Base-by-base conservation (phyloP, 2,888 invertebrate species). In the Sinhomidia bicolor region DNA sequence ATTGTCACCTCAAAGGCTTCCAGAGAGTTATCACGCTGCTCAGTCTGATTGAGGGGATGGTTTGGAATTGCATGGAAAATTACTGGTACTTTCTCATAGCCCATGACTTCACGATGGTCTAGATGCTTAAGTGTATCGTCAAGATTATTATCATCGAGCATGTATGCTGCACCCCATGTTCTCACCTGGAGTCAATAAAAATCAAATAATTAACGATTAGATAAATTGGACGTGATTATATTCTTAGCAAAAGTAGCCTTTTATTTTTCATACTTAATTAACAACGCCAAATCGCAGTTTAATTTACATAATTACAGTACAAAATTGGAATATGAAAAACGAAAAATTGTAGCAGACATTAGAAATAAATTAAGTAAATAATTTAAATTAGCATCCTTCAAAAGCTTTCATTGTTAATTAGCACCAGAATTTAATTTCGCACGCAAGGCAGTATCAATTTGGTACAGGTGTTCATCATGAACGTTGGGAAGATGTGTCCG, bases 161-260 rank as follows among this genome's bases (percentile, higher is more conserved):
- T 96, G 93, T 98, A 99, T 0, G 98, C 98, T 14, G 98, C 95
- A 2, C 99, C 99, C 96, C 98, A 99, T 0, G 99, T 98, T 92
- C 94, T 94, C 87, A 95, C 96, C 93, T 95, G 91, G 65, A 20
- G 23, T n/a, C n/a, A 62, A 47, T 47, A n/a, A 78, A 20, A 60
- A 57, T n/a, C n/a, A 36, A 12, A 51, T 51, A 51, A 51, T 51
- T 51, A 14, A 41, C 10, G 41, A 7, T 10, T 41, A 10, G 10
- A 41, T 5, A 7, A 41, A 5, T 41, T 41, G 10, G 41, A 10
- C 41, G 10, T 14, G 12, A 14, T 14, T 51, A n/a, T 51, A n/a
- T 51, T 51, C 5, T 12, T 51, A 9, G 51, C 10, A 51, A 9
- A 14, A 51, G 12, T 51, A 51, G 51, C 36, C 9, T 9, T 36